A percentile compares a stretch with the other conserved stretches of the same genome.
These are phyloP conservation scores for Festucalex cinctus DNA, from an alignment of 2,113 vertebrate species.

Conservation along the genomic window DNA sequence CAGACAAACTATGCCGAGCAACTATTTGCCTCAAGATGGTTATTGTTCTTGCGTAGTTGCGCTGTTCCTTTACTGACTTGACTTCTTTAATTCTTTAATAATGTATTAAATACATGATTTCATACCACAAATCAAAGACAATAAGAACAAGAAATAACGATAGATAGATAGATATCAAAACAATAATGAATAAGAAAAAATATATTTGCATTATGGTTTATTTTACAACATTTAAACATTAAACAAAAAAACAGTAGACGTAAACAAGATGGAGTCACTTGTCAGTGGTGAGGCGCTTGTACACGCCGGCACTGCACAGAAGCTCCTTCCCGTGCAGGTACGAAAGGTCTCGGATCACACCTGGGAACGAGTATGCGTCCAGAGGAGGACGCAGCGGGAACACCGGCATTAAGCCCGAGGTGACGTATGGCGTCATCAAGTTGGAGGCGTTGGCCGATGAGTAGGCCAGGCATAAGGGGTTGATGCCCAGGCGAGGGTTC, in stretches of 20 bases:
- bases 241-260: background rate
- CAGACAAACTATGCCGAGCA: background rate
- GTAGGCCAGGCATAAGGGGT: slow-evolving; percentile 76
- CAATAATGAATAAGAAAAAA: no score
- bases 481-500: slow-evolving; percentile 74
- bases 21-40: no score
- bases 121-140: background rate
- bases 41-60: background rate
- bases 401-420: slow-evolving; percentile 77
- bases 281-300: slow-evolving; percentile 65
- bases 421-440: slow-evolving; percentile 79
- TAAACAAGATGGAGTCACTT: slow-evolving; percentile 42
- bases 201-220: background rate
- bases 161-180: no score
- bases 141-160: no score
- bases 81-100: background rate
- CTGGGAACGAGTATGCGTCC: slow-evolving; percentile 76
- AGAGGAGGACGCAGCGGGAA: slow-evolving; percentile 75
- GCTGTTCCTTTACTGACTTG: background rate
- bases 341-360: slow-evolving; percentile 76
- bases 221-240: background rate
- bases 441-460: slow-evolving; percentile 68
- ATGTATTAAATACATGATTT: background rate
- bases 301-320: slow-evolving; percentile 63
- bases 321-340: slow-evolving; percentile 75